These are phyloP conservation scores for Microctonus aethiopoides DNA, from an alignment of 2,888 invertebrate species.

Conservation along the genomic window DNA sequence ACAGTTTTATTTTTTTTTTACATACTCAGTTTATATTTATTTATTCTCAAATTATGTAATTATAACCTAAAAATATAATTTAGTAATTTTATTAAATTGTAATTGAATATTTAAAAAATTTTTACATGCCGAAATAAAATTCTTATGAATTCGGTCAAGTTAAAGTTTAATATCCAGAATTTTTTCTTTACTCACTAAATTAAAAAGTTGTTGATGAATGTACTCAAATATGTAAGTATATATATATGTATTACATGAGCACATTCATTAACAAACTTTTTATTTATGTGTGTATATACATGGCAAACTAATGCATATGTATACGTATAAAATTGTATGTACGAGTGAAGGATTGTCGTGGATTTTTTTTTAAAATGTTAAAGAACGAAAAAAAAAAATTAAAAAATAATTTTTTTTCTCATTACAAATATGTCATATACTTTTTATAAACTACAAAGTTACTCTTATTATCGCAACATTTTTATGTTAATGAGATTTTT, in stretches of 20 bases:
- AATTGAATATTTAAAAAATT: no score
- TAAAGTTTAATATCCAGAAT: not conserved
- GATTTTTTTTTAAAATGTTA: not conserved
- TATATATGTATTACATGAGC: not conserved
- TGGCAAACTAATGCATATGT: no score
- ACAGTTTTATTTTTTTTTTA: no score
- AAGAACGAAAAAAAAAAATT: not conserved
- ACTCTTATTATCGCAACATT: not conserved
- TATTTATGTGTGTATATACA: no score
- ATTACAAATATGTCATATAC: not conserved
- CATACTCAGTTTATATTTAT: no score
- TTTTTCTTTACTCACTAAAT: not conserved
- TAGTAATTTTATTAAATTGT: no score
- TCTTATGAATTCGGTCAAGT: not conserved
- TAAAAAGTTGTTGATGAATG: slow-evolving; percentile 6
- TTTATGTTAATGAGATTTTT: not conserved
- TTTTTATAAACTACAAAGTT: not conserved
- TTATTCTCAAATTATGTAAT: no score
- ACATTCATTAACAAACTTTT: no score
- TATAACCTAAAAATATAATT: no score
- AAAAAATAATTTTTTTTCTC: not conserved
- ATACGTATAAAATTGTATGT: no score
- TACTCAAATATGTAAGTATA: not conserved
- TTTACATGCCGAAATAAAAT: no score
- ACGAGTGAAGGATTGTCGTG: not conserved